Evolutionary conservation across 2,888 invertebrate genomes (phyloP).

Genomic region (Bimastos eiseni): DNA sequence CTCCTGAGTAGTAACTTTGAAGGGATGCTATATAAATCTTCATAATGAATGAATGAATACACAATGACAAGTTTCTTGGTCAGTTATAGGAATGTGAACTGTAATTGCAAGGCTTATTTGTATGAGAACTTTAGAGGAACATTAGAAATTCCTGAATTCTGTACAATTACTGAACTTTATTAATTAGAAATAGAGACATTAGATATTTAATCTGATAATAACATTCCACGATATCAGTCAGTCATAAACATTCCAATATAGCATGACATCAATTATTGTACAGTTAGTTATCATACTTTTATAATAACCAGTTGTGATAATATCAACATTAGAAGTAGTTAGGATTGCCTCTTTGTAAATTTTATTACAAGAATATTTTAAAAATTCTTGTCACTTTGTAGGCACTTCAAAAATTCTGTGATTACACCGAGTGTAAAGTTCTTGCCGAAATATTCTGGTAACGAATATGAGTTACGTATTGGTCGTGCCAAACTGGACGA

Average conservation of each 20-base stretch:
- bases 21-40: no score
- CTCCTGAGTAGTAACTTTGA: no score
- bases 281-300: background rate
- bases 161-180: background rate
- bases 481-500: conserved; percentile 86
- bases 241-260: background rate
- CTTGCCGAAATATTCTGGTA: conserved; percentile 95
- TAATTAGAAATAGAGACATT: background rate
- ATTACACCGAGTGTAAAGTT: conserved; percentile 95
- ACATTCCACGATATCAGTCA: background rate
- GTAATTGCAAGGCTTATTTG: no score
- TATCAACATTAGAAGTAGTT: background rate
- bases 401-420: conserved; percentile 55
- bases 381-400: conserved; percentile 34
- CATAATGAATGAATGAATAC: no score
- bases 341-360: no score
- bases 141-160: background rate
- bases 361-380: background rate
- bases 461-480: conserved; percentile 95
- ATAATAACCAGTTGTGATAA: background rate
- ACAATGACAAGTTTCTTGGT: background rate
- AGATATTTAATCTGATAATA: background rate
- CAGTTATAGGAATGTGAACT: background rate
- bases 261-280: background rate
- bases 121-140: no score